Percentiles rank a stretch among this genome's conserved stretches.
phyloP scores from a whole-genome alignment of 2,797 vertebrate genomes.

The Myotis planiceps region DNA sequence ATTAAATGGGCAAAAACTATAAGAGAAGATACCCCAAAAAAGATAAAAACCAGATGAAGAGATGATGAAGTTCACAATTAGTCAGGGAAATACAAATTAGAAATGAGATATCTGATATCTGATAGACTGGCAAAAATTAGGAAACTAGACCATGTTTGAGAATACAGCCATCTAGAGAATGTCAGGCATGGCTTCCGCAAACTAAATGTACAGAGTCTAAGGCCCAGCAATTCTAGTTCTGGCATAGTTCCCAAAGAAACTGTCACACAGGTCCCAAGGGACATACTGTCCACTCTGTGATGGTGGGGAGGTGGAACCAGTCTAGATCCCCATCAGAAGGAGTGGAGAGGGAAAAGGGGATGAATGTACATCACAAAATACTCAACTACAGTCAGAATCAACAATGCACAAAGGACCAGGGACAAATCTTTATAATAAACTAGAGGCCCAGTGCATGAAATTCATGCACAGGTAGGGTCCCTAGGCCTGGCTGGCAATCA shows the following conservation, averaged over 20 bases:
- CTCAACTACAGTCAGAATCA: not conserved
- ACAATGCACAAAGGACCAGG: not conserved
- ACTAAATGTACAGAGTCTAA: not conserved
- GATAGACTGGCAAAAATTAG: not conserved
- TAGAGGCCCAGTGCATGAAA: too few species aligned
- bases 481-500: too few species aligned
- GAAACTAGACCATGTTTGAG: not conserved
- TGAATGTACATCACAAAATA: not conserved
- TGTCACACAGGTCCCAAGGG: not conserved
- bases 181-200: not conserved
- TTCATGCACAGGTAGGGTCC: too few species aligned
- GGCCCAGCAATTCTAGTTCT: not conserved
- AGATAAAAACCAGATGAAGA: not conserved
- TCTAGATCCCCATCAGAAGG: not conserved
- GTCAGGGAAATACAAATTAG: not conserved
- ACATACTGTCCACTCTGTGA: not conserved
- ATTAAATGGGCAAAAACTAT: slow-evolving; percentile 9
- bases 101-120: not conserved
- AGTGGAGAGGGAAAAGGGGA: not conserved
- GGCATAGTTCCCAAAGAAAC: not conserved
- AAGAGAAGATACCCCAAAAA: not conserved
- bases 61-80: not conserved
- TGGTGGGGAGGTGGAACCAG: not conserved
- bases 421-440: not conserved
- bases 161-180: not conserved